Base-by-base conservation (phyloP, 2,888 invertebrate genomes). In the Nemotelus nigrinus region DNA sequence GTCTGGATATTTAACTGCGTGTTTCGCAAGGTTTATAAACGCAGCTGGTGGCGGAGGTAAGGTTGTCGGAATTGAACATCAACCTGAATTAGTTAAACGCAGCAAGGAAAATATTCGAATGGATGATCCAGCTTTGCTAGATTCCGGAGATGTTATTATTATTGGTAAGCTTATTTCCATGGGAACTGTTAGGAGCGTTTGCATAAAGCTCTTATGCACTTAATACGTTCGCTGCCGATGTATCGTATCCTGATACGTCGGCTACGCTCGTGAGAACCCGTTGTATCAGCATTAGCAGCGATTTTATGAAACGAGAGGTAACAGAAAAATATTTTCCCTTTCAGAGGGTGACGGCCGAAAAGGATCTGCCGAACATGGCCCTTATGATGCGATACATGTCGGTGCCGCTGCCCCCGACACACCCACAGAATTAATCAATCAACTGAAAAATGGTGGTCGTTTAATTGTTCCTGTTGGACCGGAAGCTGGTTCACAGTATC, bases 371-470 rank as follows among this genome's bases (percentile, higher is more conserved):
- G 88, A 89, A 76, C 90, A 91, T 80, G 95, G 93, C 3, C 97
- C 96, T 0, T 98, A 93, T 84, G 93, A 96, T 89, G 97, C 96
- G 39, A 98, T 98, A 82, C 97, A 98, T 87, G 96, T 96, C 4
- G 97, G 96, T 72, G 97, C 96, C 7, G 96, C 96, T 50, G 94
- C 96, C 7, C 91, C 94, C 3, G 90, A 89, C 77, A 88, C 94
- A 78, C 96, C 96, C 45, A 89, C 92, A 85, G 89, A 91, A 81
- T 91, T 96, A 85, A 83, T 90, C 88, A 89, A 85, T 60, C 86
- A 87, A 76, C 79, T 87, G 58, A 84, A 84, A 70, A 84, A 84
- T 25, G 85, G 98, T 25, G 99, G 99, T 3, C 90, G 99, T 71
- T 89, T 99, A 79, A 93, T 97, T 81, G 92, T 97, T 47, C 98